Evolutionary conservation across 2,113 vertebrate genomes (phyloP).

Genomic region (Daphoenositta chrysoptera): DNA sequence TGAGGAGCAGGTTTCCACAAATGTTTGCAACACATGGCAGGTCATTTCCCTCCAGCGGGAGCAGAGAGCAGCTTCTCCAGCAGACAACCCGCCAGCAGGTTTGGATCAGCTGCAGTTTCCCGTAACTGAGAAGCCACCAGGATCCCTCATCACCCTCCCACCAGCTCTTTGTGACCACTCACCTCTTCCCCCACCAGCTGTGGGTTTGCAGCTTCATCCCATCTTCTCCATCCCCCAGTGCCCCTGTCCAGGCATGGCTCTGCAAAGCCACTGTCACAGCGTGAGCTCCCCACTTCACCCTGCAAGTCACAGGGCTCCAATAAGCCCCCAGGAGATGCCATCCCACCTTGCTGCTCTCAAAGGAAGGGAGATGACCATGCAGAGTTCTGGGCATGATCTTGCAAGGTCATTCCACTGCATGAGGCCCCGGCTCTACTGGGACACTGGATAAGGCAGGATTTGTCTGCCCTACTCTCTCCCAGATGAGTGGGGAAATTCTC

Average conservation of each 20-base stretch:
- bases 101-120: background rate
- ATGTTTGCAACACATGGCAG: background rate
- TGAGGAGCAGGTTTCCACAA: background rate
- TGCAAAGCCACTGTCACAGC: background rate
- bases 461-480: background rate
- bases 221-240: background rate
- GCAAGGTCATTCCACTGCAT: background rate
- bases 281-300: accelerated
- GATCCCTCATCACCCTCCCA: background rate
- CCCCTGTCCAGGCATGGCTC: background rate
- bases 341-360: background rate
- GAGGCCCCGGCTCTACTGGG: background rate
- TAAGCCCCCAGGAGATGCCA: accelerated
- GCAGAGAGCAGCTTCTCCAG: background rate
- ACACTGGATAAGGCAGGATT: background rate
- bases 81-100: background rate
- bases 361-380: accelerated
- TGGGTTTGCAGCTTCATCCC: background rate
- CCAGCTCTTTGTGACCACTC: accelerated
- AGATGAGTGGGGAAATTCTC: background rate
- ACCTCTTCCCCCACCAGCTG: background rate
- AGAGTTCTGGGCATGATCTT: background rate
- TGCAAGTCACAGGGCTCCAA: background rate
- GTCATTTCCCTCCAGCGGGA: accelerated
- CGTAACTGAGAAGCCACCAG: background rate